Percentiles rank a stretch among this genome's conserved stretches.
phyloP scores from a whole-genome alignment of 2,113 vertebrate species.

The Ploceus nigricollis region DNA sequence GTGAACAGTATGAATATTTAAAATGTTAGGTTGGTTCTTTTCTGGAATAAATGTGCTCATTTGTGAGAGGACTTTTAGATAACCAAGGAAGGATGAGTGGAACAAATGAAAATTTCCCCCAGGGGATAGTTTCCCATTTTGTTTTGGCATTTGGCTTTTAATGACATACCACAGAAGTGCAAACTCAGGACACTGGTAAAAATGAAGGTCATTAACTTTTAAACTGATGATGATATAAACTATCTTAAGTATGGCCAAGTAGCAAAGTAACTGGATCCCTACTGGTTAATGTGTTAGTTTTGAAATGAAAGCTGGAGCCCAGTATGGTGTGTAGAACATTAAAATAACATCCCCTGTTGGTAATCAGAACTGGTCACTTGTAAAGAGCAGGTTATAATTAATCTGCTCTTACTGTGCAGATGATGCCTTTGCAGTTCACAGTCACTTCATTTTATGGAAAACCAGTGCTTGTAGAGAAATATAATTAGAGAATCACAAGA shows the following conservation, averaged over 20 bases:
- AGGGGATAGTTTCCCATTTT: neutral
- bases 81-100: neutral
- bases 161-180: neutral
- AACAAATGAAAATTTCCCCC: neutral
- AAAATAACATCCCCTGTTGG: neutral
- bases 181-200: neutral
- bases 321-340: neutral
- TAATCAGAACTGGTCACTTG: neutral
- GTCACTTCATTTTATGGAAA: constrained; percentile 1
- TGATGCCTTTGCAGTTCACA: neutral
- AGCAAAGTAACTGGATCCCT: neutral
- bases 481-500: neutral
- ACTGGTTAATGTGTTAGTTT: neutral
- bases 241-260: neutral
- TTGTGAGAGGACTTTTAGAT: neutral
- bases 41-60: neutral
- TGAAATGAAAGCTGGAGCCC: neutral
- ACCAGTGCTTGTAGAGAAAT: neutral
- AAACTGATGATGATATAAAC: neutral
- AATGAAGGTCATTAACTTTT: neutral
- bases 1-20: neutral
- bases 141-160: neutral
- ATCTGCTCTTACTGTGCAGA: neutral
- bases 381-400: neutral
- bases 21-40: neutral